Evolutionary conservation across 2,113 vertebrate genomes (phyloP), one percentile per base, ranked within the genome.

Genomic region (Myotis yumanensis): DNA sequence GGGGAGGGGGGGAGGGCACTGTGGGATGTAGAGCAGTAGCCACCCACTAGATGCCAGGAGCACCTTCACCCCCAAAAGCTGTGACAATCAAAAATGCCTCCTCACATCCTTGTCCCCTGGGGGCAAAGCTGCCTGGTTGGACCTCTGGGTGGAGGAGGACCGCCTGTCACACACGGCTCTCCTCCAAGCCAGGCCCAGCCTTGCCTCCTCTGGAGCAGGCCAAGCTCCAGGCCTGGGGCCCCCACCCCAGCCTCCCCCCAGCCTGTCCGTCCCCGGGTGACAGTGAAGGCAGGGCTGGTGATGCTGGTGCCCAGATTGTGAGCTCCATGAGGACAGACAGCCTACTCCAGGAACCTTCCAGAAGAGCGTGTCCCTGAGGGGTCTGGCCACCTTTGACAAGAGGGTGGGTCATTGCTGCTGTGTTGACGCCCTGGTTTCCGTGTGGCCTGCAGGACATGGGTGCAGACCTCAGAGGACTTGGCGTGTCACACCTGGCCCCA

Each of bases 1-100:
- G 7, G 9, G 1, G 3, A 1, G 16, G 54, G 37, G 15, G 1
- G 3, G 28, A 17, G 57, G 11, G 17, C 40, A 20, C 57, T 8
- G 28, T 64, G 40, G 35, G 57, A 66, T 35, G 11, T n/a, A 25
- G 22, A 46, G 66, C 37, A 46, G 85, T 11, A 18, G 28, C 51
- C 22, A 30, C 66, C 66, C 30, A 20, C 35, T 4, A 46, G 37
- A 81, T 5, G 20, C 30, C 77, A 91, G 66, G 4, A 86, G 51
- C 62, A 48, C 30, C 17, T 16, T 3, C 3, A 9, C 35, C 22
- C 4, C 17, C 3, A 2, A 40, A 59, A 32, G 15, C 0, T 57
- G 32, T 6, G 66, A 72, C 52, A 28, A 57, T 10, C 16, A 25
- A n/a, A 59, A 57, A 22, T 6, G 66, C 4, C 23, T 57, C 28